These are phyloP conservation scores for Caenorhabditis sp. DNA, from an alignment of 2,888 invertebrate species.

Conservation along the genomic window DNA sequence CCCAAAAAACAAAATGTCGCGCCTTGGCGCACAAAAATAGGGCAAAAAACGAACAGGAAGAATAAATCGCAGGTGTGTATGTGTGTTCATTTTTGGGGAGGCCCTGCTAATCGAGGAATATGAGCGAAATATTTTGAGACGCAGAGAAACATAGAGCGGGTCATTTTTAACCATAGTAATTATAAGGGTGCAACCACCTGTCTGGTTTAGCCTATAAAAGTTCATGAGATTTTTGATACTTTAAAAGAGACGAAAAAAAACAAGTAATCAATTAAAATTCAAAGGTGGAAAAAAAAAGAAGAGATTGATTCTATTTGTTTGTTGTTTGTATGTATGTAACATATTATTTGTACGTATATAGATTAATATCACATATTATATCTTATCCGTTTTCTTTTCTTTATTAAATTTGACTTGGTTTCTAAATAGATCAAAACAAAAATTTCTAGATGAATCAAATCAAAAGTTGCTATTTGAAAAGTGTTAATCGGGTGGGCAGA, in stretches of 20 bases:
- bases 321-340: background rate
- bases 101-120: too few species aligned
- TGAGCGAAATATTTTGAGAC: too few species aligned
- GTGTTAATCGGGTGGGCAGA: background rate
- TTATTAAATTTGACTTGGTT: background rate
- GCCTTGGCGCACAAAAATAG: too few species aligned
- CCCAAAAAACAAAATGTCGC: too few species aligned
- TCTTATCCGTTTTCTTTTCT: background rate
- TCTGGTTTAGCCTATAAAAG: too few species aligned
- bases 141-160: too few species aligned
- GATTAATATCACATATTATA: background rate
- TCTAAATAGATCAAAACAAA: background rate
- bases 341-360: conserved; percentile 1
- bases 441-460: background rate
- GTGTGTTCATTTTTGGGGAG: too few species aligned
- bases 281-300: background rate
- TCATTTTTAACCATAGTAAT: too few species aligned
- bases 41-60: too few species aligned
- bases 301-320: background rate
- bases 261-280: conserved; percentile 1
- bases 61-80: too few species aligned
- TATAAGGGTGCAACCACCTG: too few species aligned
- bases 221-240: too few species aligned
- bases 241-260: background rate
- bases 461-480: background rate